phyloP scores from a whole-genome alignment of 2,113 vertebrate species.

The Odontesthes bonariensis region DNA sequence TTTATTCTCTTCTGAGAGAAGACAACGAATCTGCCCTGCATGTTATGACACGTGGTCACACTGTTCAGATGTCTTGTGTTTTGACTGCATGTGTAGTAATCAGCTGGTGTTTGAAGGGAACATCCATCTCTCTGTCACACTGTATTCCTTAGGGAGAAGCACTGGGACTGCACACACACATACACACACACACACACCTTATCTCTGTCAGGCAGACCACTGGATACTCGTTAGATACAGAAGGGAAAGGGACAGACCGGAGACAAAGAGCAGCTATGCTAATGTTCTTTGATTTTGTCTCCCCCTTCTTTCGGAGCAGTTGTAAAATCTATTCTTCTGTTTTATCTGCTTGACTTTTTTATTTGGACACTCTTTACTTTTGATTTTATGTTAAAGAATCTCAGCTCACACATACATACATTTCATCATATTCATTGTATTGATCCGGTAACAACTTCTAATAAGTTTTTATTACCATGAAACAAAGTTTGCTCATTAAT shows the following conservation, averaged over 20 bases:
- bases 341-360: constrained; percentile 36
- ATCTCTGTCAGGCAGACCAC: constrained; percentile 79
- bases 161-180: constrained; percentile 39
- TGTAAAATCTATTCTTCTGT: constrained; percentile 55
- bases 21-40: constrained; percentile 21
- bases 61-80: constrained; percentile 19
- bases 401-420: neutral
- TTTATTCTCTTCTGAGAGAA: constrained; percentile 28
- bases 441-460: neutral
- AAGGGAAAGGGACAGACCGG: constrained; percentile 75
- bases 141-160: constrained; percentile 55
- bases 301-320: constrained; percentile 54
- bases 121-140: constrained; percentile 76
- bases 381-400: constrained; percentile 11
- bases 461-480: neutral
- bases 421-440: neutral
- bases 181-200: constrained; percentile 59
- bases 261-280: constrained; percentile 81
- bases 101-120: constrained; percentile 63
- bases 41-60: constrained; percentile 37
- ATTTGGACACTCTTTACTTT: constrained; percentile 7
- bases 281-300: constrained; percentile 80
- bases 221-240: constrained; percentile 80
- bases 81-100: constrained; percentile 61
- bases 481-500: neutral